Percentiles rank a stretch among this genome's conserved stretches.
Conservation (phyloP, 92 coral and sea anemone genomes). For the Paragorgia papillata region DNA sequence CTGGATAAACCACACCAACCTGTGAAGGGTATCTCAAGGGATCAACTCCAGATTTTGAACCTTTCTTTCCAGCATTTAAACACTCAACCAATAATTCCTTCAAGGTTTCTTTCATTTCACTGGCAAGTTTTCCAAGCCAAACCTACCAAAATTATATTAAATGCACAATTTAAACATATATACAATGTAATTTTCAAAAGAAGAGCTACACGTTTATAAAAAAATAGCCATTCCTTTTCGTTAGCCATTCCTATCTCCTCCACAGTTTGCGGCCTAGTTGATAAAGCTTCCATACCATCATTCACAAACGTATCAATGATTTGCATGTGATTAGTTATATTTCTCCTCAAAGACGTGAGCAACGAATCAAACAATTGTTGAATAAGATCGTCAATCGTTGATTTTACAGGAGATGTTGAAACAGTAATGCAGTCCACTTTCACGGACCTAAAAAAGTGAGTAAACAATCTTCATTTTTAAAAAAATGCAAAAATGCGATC, state of each 20-base stretch:
- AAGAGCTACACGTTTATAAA: no score
- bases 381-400: conserved; percentile 96
- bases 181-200: no score
- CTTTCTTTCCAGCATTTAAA: conserved; percentile 75
- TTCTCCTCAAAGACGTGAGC: conserved; percentile 82
- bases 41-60: conserved; percentile 84
- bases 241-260: conserved; percentile 97
- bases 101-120: conserved; percentile 95
- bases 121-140: conserved; percentile 94
- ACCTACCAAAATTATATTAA: conserved; percentile 53
- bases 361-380: conserved; percentile 96
- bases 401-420: conserved; percentile 91
- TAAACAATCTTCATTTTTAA: no score
- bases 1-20: no score
- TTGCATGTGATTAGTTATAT: conserved; percentile 82
- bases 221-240: no score
- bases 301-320: conserved; percentile 86
- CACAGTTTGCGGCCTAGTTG: conserved; percentile 94
- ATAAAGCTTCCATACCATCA: conserved; percentile 85
- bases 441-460: conserved; percentile 63
- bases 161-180: not conserved
- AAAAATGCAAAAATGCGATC: no score
- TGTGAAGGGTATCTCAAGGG: conserved; percentile 97
- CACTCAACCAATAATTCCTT: conserved; percentile 83
- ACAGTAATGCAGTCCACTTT: conserved; percentile 97